phyloP scores from a whole-genome alignment of 1,140 invertebrate species.

The Drosophila subpulchrella region DNA sequence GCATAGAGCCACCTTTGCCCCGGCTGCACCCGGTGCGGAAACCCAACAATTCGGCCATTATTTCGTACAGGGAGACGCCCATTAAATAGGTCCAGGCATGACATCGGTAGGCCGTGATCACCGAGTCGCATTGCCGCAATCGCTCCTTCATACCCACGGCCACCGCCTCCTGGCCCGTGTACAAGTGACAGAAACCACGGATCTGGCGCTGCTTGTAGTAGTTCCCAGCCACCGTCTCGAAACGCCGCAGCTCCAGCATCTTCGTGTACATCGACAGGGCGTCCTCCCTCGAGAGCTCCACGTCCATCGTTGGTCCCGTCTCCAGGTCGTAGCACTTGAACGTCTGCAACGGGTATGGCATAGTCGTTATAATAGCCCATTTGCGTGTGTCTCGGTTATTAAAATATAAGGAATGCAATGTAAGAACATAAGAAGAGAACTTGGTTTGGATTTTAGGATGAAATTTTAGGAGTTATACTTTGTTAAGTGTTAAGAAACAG shows the following conservation, averaged over 20 bases:
- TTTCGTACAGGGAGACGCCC: conserved; percentile 90
- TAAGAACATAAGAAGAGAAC: too few relatives aligned
- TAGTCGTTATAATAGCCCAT: not conserved
- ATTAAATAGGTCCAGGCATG: conserved; percentile 90
- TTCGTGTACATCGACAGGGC: conserved; percentile 87
- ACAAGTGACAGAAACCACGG: conserved; percentile 93
- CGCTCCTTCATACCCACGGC: conserved; percentile 87
- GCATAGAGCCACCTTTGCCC: conserved; percentile 90
- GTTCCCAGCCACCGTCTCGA: conserved; percentile 89
- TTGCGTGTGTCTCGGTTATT: not conserved
- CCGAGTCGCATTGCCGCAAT: conserved; percentile 87
- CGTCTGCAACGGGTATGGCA: conserved; percentile 20
- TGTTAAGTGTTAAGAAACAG: too few relatives aligned
- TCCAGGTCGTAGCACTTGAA: conserved; percentile 94
- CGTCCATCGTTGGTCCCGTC: conserved; percentile 89
- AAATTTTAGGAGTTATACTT: too few relatives aligned
- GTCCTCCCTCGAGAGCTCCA: conserved; percentile 87
- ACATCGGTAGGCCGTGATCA: conserved; percentile 90
- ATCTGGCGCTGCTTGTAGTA: conserved; percentile 92
- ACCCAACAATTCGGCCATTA: conserved; percentile 95
- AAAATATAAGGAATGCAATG: too few relatives aligned
- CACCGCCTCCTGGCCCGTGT: conserved; percentile 90
- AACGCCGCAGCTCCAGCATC: conserved; percentile 89
- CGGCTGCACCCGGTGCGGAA: conserved; percentile 89
- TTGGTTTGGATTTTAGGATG: too few relatives aligned